Evolutionary conservation across 2,888 invertebrate species (phyloP), one percentile per base, ranked within the genome.

Genomic region (Clistopyga incitator): DNA sequence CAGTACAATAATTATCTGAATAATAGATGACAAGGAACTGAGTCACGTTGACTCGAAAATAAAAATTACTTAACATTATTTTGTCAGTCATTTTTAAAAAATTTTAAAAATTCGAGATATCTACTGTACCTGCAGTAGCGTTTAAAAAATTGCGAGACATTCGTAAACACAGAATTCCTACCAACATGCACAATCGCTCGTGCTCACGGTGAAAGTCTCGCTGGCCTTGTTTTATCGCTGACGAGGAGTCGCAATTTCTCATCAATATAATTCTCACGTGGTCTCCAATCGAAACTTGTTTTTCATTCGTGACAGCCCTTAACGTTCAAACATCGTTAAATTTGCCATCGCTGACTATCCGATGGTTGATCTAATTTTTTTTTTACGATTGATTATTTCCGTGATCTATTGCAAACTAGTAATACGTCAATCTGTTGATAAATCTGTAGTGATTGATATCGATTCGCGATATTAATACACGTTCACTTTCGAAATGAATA

Each of bases 161-260:
- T 76, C 56, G 38, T 59, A 45, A 25, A 65, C 23, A 20, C 25
- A 50, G 64, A 4, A 59, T 72, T 71, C 15, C 38, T 79, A 77
- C 50, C 47, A 71, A 38, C 65, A 50, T 71, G 23, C 34, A 42
- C n/a, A 18, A 45, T 54, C 23, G 47, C 38, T 54, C 71, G 75
- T 70, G 64, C 45, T 42, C 61, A 15, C 47, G 47, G 82, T 82
- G 82, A 82, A 82, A 82, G 82, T 82, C 59, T 50, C 72, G 47
- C 29, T 45, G 82, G 68, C 82, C 82, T 78, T 82, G 71, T 82
- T 77, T 81, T 71, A 59, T 71, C 77, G 67, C 70, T 6, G 18
- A 54, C 61, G 18, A 29, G 18, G 59, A 45, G 25, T 67, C 42
- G 34, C 59, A 23, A 81, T 84, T 81, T 81, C 68, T 59, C 59